Percentiles rank a stretch among this genome's conserved stretches.
Evolutionary conservation across 2,888 invertebrate genomes (phyloP).

Genomic region (Machimus rusticus): DNA sequence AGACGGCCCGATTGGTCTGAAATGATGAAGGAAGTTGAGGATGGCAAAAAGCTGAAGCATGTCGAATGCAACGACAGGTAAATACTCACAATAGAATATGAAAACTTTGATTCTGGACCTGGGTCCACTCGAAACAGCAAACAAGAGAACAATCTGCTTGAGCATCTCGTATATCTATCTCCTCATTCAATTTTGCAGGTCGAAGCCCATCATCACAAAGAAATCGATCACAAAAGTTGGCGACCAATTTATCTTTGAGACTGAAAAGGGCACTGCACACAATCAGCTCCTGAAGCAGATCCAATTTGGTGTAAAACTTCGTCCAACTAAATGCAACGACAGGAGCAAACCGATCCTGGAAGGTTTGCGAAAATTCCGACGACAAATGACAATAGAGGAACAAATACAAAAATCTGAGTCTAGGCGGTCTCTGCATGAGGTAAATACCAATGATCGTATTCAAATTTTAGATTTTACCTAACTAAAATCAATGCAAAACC

Average conservation of each 20-base stretch:
- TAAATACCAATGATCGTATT: conserved; percentile 44
- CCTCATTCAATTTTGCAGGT: conserved; percentile 59
- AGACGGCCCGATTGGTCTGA: conserved; percentile 87
- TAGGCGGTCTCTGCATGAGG: conserved; percentile 65
- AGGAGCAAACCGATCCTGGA: conserved; percentile 84
- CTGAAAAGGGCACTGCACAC: conserved; percentile 82
- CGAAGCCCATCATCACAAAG: conserved; percentile 68
- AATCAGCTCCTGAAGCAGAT: conserved; percentile 84
- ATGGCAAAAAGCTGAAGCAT: conserved; percentile 77
- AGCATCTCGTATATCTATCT: neutral
- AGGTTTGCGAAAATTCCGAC: conserved; percentile 84
- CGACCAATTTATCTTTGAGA: conserved; percentile 85
- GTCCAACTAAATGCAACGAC: conserved; percentile 81
- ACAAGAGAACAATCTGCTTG: neutral
- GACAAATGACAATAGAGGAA: conserved; percentile 90
- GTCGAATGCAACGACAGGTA: conserved; percentile 86
- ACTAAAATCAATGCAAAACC: neutral
- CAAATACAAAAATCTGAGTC: conserved; percentile 85
- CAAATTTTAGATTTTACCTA: neutral
- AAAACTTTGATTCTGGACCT: neutral
- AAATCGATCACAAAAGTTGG: conserved; percentile 73
- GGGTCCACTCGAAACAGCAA: neutral
- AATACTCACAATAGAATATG: conserved; percentile 36
- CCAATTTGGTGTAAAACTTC: conserved; percentile 77
- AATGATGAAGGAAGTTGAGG: conserved; percentile 91